phyloP scores from a whole-genome alignment of 2,797 vertebrate species.

The Luscinia megarhynchos region DNA sequence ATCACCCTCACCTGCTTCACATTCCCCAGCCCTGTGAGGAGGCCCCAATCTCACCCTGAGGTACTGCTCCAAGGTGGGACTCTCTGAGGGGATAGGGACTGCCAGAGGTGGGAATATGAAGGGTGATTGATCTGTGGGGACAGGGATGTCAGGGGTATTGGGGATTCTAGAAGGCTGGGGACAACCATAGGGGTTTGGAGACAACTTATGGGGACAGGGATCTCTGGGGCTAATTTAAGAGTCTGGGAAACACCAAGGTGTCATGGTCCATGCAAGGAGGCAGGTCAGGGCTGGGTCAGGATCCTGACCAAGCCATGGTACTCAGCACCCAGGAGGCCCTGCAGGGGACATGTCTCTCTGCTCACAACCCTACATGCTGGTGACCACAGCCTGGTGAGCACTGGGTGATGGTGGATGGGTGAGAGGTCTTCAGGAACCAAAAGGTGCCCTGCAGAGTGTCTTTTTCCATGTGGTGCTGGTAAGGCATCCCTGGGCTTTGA shows the following conservation, averaged over 20 bases:
- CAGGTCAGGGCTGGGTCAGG: not conserved
- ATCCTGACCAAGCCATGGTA: not conserved
- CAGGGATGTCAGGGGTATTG: too few relatives aligned
- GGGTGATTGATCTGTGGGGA: not conserved
- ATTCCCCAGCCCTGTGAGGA: not conserved
- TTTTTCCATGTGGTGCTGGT: not conserved
- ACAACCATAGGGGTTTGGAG: not conserved
- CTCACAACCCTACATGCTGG: not conserved
- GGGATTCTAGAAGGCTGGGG: not conserved
- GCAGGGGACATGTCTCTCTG: not conserved
- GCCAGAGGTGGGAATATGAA: not conserved
- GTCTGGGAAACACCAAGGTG: not conserved
- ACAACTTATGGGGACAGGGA: too few relatives aligned
- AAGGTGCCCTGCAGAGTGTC: not conserved
- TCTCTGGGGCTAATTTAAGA: not conserved
- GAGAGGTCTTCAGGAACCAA: not conserved
- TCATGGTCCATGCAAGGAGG: not conserved
- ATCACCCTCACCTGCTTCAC: not conserved
- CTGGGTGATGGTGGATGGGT: not conserved
- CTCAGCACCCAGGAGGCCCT: not conserved
- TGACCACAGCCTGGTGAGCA: not conserved
- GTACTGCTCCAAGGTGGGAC: not conserved
- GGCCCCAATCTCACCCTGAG: not conserved
- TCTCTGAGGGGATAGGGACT: not conserved
- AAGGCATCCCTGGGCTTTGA: not conserved